Evolutionary conservation across 1,140 invertebrate genomes (phyloP).

Genomic region (Kradibia gibbosae): DNA sequence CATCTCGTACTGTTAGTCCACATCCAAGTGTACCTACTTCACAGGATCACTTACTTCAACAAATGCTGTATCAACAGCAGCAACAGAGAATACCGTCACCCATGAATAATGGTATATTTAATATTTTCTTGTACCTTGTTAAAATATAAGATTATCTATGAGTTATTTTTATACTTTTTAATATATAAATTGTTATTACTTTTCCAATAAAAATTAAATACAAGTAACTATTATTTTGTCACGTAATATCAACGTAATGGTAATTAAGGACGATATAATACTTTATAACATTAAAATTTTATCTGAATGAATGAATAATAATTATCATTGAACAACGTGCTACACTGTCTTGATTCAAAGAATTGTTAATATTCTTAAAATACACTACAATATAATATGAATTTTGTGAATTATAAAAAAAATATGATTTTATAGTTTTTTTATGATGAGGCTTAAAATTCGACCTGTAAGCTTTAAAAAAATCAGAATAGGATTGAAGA

Average conservation of each 20-base stretch:
- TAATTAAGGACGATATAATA: background rate
- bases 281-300: background rate
- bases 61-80: slow-evolving; percentile 67
- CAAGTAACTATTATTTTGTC: background rate
- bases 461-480: background rate
- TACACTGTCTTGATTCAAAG: no score
- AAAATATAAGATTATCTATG: slow-evolving; percentile 3
- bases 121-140: slow-evolving; percentile 14
- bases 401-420: no score
- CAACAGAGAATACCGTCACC: slow-evolving; percentile 72
- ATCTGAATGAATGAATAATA: background rate
- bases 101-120: slow-evolving; percentile 68
- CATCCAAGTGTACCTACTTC: slow-evolving; percentile 63
- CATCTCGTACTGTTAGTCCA: slow-evolving; percentile 73
- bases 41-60: slow-evolving; percentile 69
- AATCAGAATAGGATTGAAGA: background rate
- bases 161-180: slow-evolving; percentile 8
- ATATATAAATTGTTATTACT: slow-evolving; percentile 12
- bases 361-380: no score
- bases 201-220: slow-evolving; percentile 33
- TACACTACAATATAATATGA: no score
- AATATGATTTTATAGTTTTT: background rate
- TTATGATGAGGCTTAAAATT: background rate
- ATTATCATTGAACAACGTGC: no score
- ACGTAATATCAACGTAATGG: background rate